Evolutionary conservation across 2,888 invertebrate genomes (phyloP).

Genomic region (Calephelis perditalis): DNA sequence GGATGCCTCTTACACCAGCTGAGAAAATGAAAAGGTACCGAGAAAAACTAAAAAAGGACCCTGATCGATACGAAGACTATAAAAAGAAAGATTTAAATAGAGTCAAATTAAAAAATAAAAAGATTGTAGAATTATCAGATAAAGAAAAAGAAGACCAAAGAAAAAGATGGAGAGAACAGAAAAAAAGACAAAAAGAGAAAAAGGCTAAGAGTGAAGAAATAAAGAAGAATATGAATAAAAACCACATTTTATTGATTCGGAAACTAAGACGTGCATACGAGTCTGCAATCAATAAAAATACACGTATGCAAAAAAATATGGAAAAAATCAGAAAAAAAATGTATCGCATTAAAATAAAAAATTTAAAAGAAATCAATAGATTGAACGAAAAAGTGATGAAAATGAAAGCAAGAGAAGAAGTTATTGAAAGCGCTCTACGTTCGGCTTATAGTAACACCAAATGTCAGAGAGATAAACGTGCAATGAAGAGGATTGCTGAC

Average conservation of each 20-base stretch:
- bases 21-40: constrained; percentile 17
- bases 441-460: not conserved
- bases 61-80: constrained; percentile 16
- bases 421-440: not conserved
- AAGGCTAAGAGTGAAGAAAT: not conserved
- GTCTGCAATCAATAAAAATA: not conserved
- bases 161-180: constrained; percentile 16
- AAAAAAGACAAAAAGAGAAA: not conserved
- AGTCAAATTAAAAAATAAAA: not conserved
- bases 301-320: too few species aligned
- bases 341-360: too few species aligned
- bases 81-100: not conserved
- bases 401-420: not conserved
- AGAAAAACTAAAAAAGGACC: constrained; percentile 24
- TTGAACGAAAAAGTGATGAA: too few species aligned
- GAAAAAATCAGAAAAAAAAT: too few species aligned
- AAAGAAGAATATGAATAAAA: constrained; percentile 9
- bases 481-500: not conserved
- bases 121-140: not conserved
- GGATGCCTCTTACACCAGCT: constrained; percentile 12
- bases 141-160: constrained; percentile 12
- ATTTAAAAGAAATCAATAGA: too few species aligned
- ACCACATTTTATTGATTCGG: constrained; percentile 1
- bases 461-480: not conserved
- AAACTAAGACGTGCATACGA: constrained; percentile 15